Conservation (phyloP, 2,888 invertebrate genomes). For the Empis stercorea region DNA sequence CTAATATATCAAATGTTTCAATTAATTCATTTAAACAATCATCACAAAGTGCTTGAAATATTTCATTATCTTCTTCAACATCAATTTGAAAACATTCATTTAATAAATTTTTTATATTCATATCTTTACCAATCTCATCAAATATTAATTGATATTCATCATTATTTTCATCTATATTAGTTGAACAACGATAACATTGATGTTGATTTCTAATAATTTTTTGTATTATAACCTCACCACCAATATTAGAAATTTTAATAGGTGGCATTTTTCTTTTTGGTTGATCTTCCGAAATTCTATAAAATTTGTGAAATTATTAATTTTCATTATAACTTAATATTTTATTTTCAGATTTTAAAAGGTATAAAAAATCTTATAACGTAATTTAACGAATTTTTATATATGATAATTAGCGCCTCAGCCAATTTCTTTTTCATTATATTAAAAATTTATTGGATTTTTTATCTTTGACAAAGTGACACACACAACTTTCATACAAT, state of each 20-base stretch:
- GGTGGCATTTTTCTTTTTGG: too few species aligned
- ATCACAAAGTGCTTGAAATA: conserved; percentile 20
- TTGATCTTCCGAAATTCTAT: too few species aligned
- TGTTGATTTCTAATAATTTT: conserved; percentile 22
- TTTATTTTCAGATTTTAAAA: too few species aligned
- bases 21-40: conserved; percentile 25
- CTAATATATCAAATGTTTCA: conserved; percentile 24
- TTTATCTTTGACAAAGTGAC: neutral
- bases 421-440: neutral
- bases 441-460: neutral
- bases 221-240: conserved; percentile 9
- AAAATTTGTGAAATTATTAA: too few species aligned
- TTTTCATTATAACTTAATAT: too few species aligned
- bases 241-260: too few species aligned
- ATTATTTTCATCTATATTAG: neutral
- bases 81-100: conserved; percentile 20
- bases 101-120: conserved; percentile 22
- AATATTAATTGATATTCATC: conserved; percentile 24
- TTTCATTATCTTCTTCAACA: conserved; percentile 11
- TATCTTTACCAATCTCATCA: conserved; percentile 27
- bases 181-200: conserved; percentile 22
- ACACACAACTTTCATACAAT: too few species aligned
- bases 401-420: too few species aligned
- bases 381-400: too few species aligned
- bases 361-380: too few species aligned